phyloP scores from a whole-genome alignment of 2,797 vertebrate species.

The Enteromius afrohamiltoni region DNA sequence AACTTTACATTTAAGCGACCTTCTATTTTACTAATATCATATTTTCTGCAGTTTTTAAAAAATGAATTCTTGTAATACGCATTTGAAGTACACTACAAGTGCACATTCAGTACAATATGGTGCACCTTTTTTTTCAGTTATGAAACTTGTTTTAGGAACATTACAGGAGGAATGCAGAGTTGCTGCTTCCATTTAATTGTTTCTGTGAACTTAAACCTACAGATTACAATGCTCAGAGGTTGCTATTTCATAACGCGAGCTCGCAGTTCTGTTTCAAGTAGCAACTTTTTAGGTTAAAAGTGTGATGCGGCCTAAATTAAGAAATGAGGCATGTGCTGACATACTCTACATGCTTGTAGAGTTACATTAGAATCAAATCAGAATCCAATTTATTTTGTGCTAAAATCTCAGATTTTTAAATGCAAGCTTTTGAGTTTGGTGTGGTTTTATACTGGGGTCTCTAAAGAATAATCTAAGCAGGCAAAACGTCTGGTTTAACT shows the following conservation, averaged over 20 bases:
- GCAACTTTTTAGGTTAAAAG: not conserved
- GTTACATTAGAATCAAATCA: not conserved
- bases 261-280: not conserved
- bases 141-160: not conserved
- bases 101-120: not conserved
- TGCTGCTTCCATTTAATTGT: slow-evolving; percentile 2
- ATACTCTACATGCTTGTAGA: not conserved
- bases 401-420: not conserved
- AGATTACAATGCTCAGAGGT: not conserved
- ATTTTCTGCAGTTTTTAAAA: not conserved
- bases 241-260: not conserved
- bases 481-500: not conserved
- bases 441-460: not conserved
- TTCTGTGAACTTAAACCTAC: slow-evolving; percentile 17
- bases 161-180: not conserved
- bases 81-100: not conserved
- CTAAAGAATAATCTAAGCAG: not conserved
- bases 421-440: not conserved
- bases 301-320: not conserved
- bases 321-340: not conserved
- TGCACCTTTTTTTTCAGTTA: not conserved
- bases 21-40: not conserved
- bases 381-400: no score
- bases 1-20: not conserved
- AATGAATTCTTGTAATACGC: not conserved